A percentile compares a stretch with the other conserved stretches of the same genome.
phyloP scores from a whole-genome alignment of 2,113 vertebrate genomes.

The Seriola aureovittata region DNA sequence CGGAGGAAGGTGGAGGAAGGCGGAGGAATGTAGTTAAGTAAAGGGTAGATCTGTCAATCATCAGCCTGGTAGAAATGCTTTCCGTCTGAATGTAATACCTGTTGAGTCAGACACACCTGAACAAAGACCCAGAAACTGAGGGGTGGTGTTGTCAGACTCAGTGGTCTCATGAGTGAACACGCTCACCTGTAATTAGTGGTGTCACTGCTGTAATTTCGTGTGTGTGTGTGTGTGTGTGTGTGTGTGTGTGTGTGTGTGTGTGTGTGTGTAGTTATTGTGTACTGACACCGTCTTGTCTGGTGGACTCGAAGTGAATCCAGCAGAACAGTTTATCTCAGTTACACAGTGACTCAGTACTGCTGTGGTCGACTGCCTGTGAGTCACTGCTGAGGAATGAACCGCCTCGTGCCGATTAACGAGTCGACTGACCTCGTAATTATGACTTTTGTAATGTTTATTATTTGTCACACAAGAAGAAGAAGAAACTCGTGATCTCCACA shows the following conservation, averaged over 20 bases:
- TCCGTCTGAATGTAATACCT: neutral
- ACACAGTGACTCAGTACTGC: neutral
- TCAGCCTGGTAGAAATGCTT: too few species aligned
- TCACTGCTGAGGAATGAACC: conserved; percentile 29
- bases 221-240: neutral
- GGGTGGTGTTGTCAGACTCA: neutral
- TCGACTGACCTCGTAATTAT: too few species aligned
- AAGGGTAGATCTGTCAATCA: too few species aligned
- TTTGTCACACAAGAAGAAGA: too few species aligned
- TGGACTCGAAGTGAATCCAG: neutral
- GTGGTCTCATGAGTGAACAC: neutral
- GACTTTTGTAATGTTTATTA: too few species aligned
- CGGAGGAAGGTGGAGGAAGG: too few species aligned
- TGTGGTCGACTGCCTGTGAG: conserved; percentile 2
- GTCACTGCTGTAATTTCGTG: neutral
- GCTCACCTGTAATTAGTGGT: neutral
- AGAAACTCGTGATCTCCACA: too few species aligned
- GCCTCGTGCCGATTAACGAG: too few species aligned
- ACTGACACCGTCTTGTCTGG: neutral
- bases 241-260: neutral
- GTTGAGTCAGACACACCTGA: neutral
- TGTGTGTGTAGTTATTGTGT: neutral
- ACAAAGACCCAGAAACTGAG: neutral
- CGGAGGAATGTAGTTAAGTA: too few species aligned
- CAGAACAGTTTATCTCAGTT: neutral